Base-by-base conservation (phyloP, 37 sponge, comb jelly and placozoan species). In the Mnemiopsis leidyi region DNA sequence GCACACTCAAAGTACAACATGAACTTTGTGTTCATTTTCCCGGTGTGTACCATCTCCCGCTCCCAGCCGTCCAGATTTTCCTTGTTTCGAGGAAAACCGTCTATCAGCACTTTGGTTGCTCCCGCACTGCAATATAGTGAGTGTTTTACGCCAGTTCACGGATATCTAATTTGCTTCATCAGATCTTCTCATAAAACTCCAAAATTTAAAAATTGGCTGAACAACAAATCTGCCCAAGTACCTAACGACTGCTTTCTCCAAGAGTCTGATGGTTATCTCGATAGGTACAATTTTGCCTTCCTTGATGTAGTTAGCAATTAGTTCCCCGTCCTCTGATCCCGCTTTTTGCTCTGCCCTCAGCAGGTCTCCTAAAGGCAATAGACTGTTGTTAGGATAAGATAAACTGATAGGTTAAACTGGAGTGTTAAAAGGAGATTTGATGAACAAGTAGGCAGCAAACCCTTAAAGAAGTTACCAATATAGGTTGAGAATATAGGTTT, bases 241-340 rank as follows among this genome's bases (percentile, higher is more conserved):
- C 82, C 82, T 79, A 16, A 92, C 69, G 20, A 92, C 33, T 18
- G 92, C 92, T 92, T 96, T 94, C 36, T 95, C 93, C 23, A 98
- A 36, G 48, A 98, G 76, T 18, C 93, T 92, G 82, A 97, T 94
- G 1, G 99, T 98, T 35, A 98, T 96, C 38, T 95, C 97, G 7
- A 98, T 97, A 0, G 99, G 99, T 16, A 98, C 99, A 69, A 98
- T 98, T 69, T 95, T 94, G n/a, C 99, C 99, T 20, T 96, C 93
- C 38, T 94, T 95, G 0, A 98, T 97, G 92, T 93, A 95, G 61
- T 83, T 83, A n/a, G 95, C 95, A 9, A 98, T 98, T 67, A 97
- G 92, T 0, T 95, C 94, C 0, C 97, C 99, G 39, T 96, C 96
- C 0, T 82, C 68, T 20, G 99, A 98, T 0, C 97, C 99, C 26